A percentile compares a stretch with the other conserved stretches of the same genome.
Evolutionary conservation across 2,113 vertebrate genomes (phyloP).

Genomic region (Propithecus coquereli): DNA sequence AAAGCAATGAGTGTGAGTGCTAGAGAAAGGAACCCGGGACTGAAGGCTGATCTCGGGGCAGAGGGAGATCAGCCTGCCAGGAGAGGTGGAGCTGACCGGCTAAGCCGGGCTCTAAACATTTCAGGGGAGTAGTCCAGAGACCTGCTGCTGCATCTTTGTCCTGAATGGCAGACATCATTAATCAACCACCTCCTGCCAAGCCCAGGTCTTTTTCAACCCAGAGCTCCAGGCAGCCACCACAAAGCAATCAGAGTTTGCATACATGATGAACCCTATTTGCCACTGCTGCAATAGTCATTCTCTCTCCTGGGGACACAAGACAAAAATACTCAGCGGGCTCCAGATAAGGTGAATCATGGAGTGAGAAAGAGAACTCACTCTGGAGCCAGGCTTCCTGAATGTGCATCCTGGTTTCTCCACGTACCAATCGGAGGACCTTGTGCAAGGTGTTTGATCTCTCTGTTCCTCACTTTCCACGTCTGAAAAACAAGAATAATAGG

Average conservation of each 20-base stretch:
- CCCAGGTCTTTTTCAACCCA: not conserved
- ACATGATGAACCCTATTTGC: not conserved
- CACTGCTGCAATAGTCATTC: not conserved
- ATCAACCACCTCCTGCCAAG: not conserved
- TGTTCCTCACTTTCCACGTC: not conserved
- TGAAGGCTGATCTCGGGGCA: not conserved
- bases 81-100: not conserved
- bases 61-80: not conserved
- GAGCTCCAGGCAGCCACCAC: not conserved
- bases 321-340: not conserved
- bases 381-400: not conserved
- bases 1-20: not conserved
- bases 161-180: not conserved
- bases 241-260: slow-evolving; percentile 21
- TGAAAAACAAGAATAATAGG: not conserved
- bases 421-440: not conserved
- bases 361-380: not conserved
- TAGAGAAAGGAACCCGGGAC: not conserved
- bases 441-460: not conserved
- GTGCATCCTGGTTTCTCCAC: not conserved
- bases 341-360: not conserved
- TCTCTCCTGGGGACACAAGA: not conserved
- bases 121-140: not conserved
- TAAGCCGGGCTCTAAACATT: not conserved
- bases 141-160: not conserved